Evolutionary conservation across 2,888 invertebrate species (phyloP).

Genomic region (Tetanocera ferruginea): DNA sequence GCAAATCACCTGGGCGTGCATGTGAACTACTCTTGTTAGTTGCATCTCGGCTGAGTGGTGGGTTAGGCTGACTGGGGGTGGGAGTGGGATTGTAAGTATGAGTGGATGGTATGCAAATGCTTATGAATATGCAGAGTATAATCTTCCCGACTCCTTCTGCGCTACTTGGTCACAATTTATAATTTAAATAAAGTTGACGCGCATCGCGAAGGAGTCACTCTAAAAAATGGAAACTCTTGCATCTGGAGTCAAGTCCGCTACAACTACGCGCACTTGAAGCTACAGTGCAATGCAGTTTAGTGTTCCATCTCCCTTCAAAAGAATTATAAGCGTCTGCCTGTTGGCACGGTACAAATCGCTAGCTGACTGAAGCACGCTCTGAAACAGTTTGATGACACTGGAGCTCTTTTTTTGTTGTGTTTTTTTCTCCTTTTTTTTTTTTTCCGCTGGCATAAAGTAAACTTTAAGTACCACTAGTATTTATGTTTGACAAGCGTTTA

Average conservation of each 20-base stretch:
- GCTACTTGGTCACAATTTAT: conserved; percentile 14
- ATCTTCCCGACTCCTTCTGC: background rate
- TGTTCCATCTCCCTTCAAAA: background rate
- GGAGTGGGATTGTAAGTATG: too few species aligned
- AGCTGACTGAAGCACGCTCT: background rate
- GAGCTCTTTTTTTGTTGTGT: background rate
- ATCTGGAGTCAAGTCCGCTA: background rate
- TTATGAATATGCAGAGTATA: background rate
- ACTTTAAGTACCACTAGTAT: conserved; percentile 17
- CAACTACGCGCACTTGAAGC: background rate
- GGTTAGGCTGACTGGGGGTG: background rate
- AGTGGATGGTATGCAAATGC: conserved; percentile 13
- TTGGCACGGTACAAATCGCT: background rate
- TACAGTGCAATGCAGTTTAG: background rate
- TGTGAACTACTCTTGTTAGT: conserved; percentile 26
- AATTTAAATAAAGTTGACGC: conserved; percentile 34
- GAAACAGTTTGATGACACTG: conserved; percentile 1
- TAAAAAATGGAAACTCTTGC: conserved; percentile 8
- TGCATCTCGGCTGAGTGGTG: conserved; percentile 1
- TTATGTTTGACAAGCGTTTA: conserved; percentile 24
- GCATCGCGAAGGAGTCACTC: conserved; percentile 2
- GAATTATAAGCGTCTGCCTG: background rate
- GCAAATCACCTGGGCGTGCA: background rate
- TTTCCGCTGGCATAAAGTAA: background rate
- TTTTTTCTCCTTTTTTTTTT: too few species aligned